Percentiles rank a stretch among this genome's conserved stretches.
Conservation (phyloP, 2,113 vertebrate genomes). For the Pollachius pollachius region DNA sequence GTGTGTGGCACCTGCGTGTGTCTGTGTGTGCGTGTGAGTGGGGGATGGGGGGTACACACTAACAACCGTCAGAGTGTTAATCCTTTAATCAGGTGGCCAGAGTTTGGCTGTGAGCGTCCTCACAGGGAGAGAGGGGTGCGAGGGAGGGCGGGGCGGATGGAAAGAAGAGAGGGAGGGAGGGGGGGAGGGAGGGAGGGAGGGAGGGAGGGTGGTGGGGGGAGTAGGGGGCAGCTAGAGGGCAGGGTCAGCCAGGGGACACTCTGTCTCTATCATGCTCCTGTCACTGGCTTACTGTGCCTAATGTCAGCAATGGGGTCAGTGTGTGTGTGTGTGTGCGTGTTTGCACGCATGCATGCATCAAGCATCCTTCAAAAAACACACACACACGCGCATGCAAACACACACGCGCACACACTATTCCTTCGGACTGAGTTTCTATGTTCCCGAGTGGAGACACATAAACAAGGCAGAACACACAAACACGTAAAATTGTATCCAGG, state of each 20-base stretch:
- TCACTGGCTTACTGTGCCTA: slow-evolving; percentile 51
- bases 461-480: no score
- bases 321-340: slow-evolving; percentile 19
- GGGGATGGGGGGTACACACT: slow-evolving; percentile 34
- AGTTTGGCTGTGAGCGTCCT: slow-evolving; percentile 59
- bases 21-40: slow-evolving; percentile 18
- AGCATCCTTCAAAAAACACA: neutral
- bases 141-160: slow-evolving; percentile 30
- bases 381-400: slow-evolving; percentile 14
- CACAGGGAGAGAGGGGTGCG: slow-evolving; percentile 46
- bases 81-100: slow-evolving; percentile 74
- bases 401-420: slow-evolving; percentile 4
- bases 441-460: no score
- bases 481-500: no score
- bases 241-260: slow-evolving; percentile 76
- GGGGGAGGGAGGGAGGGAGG: slow-evolving; percentile 37
- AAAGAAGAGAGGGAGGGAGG: slow-evolving; percentile 21
- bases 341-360: neutral
- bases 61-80: slow-evolving; percentile 73
- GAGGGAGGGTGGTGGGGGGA: slow-evolving; percentile 27
- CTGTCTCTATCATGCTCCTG: slow-evolving; percentile 31
- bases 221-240: slow-evolving; percentile 41
- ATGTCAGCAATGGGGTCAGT: slow-evolving; percentile 34
- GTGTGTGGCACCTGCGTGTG: slow-evolving; percentile 6
- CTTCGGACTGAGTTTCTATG: no score